phyloP scores from a whole-genome alignment of 64 coral and sea anemone genomes.

The Platygyra sinensis region DNA sequence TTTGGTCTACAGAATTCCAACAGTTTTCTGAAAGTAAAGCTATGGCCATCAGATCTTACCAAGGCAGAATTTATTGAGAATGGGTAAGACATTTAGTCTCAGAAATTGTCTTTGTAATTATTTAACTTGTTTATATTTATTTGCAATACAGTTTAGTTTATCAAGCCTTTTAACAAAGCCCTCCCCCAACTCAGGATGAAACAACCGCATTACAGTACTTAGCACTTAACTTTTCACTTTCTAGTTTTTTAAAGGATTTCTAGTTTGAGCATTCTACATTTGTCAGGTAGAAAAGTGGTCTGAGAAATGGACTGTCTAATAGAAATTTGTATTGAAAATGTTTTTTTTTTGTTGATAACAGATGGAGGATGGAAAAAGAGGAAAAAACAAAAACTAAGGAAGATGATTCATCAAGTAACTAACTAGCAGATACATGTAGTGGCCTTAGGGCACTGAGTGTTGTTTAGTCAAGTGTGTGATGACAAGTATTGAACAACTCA shows the following conservation, averaged over 20 bases:
- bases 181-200: no score
- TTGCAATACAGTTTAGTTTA: background rate
- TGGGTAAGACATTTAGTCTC: constrained; percentile 29
- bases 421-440: background rate
- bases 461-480: no score
- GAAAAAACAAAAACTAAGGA: background rate
- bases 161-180: background rate
- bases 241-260: background rate
- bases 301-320: no score
- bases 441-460: no score
- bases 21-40: constrained; percentile 14
- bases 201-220: no score
- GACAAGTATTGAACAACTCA: no score
- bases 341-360: constrained; percentile 26
- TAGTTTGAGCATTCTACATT: no score
- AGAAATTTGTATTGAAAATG: background rate
- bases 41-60: constrained; percentile 59
- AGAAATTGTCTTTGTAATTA: background rate
- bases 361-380: constrained; percentile 59
- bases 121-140: no score
- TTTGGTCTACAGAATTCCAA: background rate
- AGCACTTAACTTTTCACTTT: no score
- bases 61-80: constrained; percentile 68
- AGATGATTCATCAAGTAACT: constrained; percentile 17
- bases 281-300: no score